phyloP scores from a whole-genome alignment of 2,113 vertebrate genomes.

The Emydura subglobosa region DNA sequence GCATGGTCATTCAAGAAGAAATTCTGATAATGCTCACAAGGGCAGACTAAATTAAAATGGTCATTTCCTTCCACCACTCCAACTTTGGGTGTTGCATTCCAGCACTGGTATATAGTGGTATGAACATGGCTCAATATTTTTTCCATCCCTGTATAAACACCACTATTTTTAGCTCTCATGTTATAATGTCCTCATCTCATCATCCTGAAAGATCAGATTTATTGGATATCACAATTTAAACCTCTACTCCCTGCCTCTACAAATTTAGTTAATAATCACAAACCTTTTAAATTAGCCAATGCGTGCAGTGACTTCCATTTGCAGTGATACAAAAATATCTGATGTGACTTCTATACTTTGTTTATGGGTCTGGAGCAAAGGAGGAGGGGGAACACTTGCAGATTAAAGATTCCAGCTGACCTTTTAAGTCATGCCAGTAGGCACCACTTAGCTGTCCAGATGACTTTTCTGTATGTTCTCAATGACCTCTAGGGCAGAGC shows the following conservation, averaged over 20 bases:
- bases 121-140: rapidly evolving
- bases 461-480: not conserved
- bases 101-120: not conserved
- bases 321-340: not conserved
- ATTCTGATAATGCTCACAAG: not conserved
- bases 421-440: not conserved
- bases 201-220: not conserved
- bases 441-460: not conserved
- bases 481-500: not conserved
- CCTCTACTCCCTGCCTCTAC: not conserved
- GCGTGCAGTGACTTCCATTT: rapidly evolving
- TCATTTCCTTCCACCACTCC: not conserved
- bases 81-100: not conserved
- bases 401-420: not conserved
- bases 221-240: not conserved
- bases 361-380: not conserved
- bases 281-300: rapidly evolving
- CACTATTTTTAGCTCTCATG: not conserved
- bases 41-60: not conserved
- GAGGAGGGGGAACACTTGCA: rapidly evolving
- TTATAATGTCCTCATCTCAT: not conserved
- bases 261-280: not conserved
- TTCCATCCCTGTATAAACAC: not conserved
- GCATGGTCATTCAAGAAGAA: not conserved
- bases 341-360: not conserved